Evolutionary conservation across 2,797 vertebrate species (phyloP).

Genomic region (Gallinago solitaria): DNA sequence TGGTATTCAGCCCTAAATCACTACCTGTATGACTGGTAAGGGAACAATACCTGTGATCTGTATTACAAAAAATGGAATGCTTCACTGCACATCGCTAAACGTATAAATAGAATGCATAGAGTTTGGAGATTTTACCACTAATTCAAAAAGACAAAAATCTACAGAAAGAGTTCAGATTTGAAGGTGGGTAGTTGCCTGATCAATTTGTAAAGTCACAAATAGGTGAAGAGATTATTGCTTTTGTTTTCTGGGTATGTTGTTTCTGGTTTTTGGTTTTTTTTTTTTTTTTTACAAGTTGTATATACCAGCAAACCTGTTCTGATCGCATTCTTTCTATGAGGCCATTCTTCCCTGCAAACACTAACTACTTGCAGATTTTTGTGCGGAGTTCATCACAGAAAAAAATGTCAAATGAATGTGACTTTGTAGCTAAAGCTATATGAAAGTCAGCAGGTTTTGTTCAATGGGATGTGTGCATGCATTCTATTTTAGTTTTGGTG

Average conservation of each 20-base stretch:
- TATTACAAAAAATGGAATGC: not conserved
- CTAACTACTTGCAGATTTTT: not conserved
- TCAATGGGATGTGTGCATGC: not conserved
- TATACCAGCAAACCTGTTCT: not conserved
- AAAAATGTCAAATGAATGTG: not conserved
- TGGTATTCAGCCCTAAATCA: not conserved
- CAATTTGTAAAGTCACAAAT: not conserved
- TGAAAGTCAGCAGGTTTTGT: not conserved
- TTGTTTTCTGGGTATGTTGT: not conserved
- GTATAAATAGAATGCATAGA: not conserved
- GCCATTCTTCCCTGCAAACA: not conserved
- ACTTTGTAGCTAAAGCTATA: not conserved
- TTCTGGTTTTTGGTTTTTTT: not conserved
- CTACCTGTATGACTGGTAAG: not conserved
- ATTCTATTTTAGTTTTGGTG: not conserved
- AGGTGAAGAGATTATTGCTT: not conserved
- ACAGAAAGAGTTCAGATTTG: not conserved
- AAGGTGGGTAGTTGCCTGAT: not conserved
- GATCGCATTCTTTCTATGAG: not conserved
- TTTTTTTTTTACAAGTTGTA: not conserved
- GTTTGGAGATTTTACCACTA: not conserved
- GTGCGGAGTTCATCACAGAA: not conserved
- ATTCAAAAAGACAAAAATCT: not conserved
- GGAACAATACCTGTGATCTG: not conserved
- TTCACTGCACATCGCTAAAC: not conserved